phyloP scores from a whole-genome alignment of 2,113 vertebrate genomes.

The Vulpes ferrilata region DNA sequence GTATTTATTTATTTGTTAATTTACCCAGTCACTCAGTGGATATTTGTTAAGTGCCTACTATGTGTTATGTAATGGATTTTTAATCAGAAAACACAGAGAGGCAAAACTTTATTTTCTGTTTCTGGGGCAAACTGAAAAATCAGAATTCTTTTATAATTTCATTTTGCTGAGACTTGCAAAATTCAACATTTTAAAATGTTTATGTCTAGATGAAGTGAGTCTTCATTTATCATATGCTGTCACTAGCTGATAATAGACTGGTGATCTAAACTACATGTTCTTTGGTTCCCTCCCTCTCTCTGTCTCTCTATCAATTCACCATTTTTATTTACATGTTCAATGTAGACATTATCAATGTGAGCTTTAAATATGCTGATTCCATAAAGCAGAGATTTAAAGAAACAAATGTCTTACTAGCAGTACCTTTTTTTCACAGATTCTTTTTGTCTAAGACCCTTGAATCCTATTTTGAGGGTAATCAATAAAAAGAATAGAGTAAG shows the following conservation, averaged over 20 bases:
- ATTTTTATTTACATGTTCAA: not conserved
- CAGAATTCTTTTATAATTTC: not conserved
- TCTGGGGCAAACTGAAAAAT: not conserved
- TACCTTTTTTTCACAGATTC: not conserved
- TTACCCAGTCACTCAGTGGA: not conserved
- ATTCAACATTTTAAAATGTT: not conserved
- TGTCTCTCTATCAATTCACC: not conserved
- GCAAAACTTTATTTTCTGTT: constrained; percentile 26
- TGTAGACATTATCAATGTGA: not conserved
- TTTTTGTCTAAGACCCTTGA: not conserved
- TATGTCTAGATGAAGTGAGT: not conserved
- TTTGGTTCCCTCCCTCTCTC: not conserved
- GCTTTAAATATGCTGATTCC: not conserved
- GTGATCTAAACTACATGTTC: not conserved
- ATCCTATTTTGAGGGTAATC: not conserved
- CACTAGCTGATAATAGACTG: not conserved
- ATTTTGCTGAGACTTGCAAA: not conserved
- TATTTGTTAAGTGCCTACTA: not conserved
- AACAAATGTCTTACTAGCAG: not conserved
- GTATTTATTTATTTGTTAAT: not conserved
- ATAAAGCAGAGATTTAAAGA: constrained; percentile 26
- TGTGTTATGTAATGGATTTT: not conserved
- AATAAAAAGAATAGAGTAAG: not conserved
- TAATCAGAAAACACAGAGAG: not conserved
- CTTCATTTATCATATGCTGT: not conserved